Evolutionary conservation across 2,888 invertebrate species (phyloP).

Genomic region (Megalurothrips usitatus): DNA sequence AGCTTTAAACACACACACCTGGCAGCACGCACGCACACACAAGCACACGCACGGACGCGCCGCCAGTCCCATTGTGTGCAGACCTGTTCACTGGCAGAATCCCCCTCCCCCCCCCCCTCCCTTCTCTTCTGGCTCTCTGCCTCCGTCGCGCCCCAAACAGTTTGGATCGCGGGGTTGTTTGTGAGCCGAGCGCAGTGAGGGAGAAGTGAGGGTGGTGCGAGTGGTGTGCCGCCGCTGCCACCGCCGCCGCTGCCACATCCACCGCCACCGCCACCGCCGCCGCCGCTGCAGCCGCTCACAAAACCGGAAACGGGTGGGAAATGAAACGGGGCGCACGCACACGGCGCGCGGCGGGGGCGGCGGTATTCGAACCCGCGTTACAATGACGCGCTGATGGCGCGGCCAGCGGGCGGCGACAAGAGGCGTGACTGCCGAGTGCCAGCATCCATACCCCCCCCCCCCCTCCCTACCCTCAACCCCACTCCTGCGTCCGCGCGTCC

Average conservation of each 20-base stretch:
- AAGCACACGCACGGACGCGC: too few relatives aligned
- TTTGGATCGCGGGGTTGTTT: background rate
- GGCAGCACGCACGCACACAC: background rate
- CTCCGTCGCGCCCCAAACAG: background rate
- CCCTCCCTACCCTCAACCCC: too few relatives aligned
- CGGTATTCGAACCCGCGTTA: too few relatives aligned
- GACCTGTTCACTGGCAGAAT: background rate
- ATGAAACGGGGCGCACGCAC: background rate
- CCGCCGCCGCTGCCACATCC: background rate
- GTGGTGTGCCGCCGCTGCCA: background rate
- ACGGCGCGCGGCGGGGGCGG: background rate
- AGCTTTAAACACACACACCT: background rate
- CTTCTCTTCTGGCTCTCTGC: background rate
- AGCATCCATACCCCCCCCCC: too few relatives aligned
- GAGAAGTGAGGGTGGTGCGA: background rate
- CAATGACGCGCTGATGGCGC: too few relatives aligned
- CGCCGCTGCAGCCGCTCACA: background rate
- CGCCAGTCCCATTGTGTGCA: background rate
- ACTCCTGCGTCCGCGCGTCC: too few relatives aligned
- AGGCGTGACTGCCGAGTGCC: too few relatives aligned
- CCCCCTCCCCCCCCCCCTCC: too few relatives aligned
- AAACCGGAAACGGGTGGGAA: slow-evolving; percentile 8
- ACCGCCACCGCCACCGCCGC: background rate
- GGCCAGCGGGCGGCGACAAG: too few relatives aligned
- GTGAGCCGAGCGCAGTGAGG: background rate